phyloP scores from a whole-genome alignment of 2,797 vertebrate genomes.

The Falco peregrinus region DNA sequence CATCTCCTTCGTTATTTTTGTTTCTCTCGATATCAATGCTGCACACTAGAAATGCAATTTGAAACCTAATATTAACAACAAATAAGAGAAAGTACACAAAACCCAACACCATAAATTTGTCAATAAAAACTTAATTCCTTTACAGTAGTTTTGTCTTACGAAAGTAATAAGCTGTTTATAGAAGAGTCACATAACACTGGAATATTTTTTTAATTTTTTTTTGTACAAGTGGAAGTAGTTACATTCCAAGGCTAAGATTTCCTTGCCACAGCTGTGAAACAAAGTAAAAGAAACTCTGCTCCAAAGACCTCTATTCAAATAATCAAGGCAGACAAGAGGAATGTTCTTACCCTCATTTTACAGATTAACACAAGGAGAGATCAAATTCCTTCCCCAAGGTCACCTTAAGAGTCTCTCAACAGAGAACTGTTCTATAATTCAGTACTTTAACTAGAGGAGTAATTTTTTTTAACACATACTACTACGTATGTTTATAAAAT shows the following conservation, averaged over 20 bases:
- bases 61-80: conserved; percentile 31
- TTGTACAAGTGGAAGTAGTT: not conserved
- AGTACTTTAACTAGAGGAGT: not conserved
- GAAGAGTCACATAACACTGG: not conserved
- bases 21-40: not conserved
- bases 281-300: conserved; percentile 17
- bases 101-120: not conserved
- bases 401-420: not conserved
- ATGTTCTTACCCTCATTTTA: conserved; percentile 49
- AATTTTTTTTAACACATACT: not conserved
- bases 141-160: not conserved
- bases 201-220: not conserved
- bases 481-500: not conserved
- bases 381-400: conserved; percentile 53
- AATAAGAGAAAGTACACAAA: not conserved
- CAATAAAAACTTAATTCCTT: not conserved
- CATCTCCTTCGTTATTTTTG: conserved; percentile 4
- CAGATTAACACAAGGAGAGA: conserved; percentile 44
- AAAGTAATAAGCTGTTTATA: not conserved
- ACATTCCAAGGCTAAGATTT: not conserved
- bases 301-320: not conserved
- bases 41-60: not conserved
- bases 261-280: not conserved
- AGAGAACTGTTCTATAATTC: not conserved
- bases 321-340: conserved; percentile 52